phyloP scores from a whole-genome alignment of 2,113 vertebrate species.

The Oryzias javanicus region DNA sequence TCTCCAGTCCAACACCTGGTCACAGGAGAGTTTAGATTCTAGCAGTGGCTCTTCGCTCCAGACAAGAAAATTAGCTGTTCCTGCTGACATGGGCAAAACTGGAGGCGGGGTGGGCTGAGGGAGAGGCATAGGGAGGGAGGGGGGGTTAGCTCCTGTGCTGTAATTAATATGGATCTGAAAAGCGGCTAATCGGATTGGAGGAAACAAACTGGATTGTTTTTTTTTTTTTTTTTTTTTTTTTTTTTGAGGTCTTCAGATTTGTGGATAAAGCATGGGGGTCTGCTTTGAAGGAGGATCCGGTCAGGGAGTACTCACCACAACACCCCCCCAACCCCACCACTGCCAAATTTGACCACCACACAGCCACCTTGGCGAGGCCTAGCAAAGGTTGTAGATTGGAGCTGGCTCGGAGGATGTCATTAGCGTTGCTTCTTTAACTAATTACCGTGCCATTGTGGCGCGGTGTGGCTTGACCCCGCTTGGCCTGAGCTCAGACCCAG shows the following conservation, averaged over 20 bases:
- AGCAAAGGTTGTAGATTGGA: constrained; percentile 21
- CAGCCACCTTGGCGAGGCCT: constrained; percentile 23
- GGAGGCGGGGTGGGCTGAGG: constrained; percentile 30
- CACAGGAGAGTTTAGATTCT: constrained; percentile 33
- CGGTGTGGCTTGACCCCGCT: constrained; percentile 64
- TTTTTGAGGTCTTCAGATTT: constrained; percentile 60
- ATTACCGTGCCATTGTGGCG: constrained; percentile 68
- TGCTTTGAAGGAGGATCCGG: constrained; percentile 39
- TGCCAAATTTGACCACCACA: background rate
- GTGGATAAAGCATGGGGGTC: constrained; percentile 46
- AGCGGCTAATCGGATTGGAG: constrained; percentile 78
- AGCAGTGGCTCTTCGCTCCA: constrained; percentile 38
- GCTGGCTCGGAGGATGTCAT: constrained; percentile 55
- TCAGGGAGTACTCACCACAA: background rate
- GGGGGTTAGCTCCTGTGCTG: constrained; percentile 46
- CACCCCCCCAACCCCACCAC: background rate
- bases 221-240: constrained; percentile 19
- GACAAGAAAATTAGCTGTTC: constrained; percentile 68
- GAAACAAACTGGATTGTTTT: constrained; percentile 75
- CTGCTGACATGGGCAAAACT: constrained; percentile 70
- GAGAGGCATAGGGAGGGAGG: constrained; percentile 16
- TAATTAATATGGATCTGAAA: constrained; percentile 79
- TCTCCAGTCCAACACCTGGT: constrained; percentile 47
- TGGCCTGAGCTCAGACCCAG: constrained; percentile 54
- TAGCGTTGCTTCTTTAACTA: constrained; percentile 70